A percentile compares a stretch with the other conserved stretches of the same genome.
phyloP scores from a whole-genome alignment of 2,797 vertebrate species.

The Ctenochaetus hawaiiensis region DNA sequence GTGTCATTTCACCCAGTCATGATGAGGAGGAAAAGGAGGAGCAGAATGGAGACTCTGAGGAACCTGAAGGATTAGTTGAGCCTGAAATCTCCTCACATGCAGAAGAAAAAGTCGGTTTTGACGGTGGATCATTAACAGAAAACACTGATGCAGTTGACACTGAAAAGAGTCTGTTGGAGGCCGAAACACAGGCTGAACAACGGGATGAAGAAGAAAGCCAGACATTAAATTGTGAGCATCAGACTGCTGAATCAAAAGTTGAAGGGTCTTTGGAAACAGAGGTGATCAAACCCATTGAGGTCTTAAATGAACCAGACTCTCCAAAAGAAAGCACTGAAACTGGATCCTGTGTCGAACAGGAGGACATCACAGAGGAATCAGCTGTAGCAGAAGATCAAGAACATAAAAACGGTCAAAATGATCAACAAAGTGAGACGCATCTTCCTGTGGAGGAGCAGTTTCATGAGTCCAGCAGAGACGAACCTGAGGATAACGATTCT shows the following conservation, averaged over 20 bases:
- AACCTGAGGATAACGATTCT: constrained; percentile 23
- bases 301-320: neutral
- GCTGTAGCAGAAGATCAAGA: neutral
- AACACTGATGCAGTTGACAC: neutral
- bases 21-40: constrained; percentile 16
- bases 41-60: neutral
- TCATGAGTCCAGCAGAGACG: constrained; percentile 8
- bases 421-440: constrained; percentile 12
- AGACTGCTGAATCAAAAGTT: neutral
- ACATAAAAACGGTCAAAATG: neutral
- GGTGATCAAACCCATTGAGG: neutral
- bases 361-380: constrained; percentile 9
- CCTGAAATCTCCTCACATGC: constrained; percentile 5
- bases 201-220: constrained; percentile 14
- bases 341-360: neutral
- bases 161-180: constrained; percentile 17
- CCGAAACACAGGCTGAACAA: neutral
- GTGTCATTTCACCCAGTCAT: neutral
- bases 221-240: constrained; percentile 7
- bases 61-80: constrained; percentile 24
- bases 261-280: constrained; percentile 1
- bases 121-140: neutral
- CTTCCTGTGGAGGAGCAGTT: too few species aligned
- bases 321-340: constrained; percentile 20
- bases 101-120: neutral